phyloP scores from a whole-genome alignment of 2,888 invertebrate genomes.

The Meteorus colon region DNA sequence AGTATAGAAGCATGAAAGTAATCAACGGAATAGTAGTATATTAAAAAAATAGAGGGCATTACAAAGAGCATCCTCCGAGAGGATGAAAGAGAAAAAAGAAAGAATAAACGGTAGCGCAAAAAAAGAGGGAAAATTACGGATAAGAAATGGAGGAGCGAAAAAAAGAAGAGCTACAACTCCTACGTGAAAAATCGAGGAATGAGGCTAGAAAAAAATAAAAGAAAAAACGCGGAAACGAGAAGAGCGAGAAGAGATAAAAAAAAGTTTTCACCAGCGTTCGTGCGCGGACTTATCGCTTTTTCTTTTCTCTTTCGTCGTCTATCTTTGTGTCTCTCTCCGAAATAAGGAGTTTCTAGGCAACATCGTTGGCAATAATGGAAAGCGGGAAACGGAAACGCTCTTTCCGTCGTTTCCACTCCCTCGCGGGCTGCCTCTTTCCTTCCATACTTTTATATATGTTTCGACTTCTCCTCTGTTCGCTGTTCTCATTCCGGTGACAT shows the following conservation, averaged over 20 bases:
- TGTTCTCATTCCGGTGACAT: constrained; percentile 34
- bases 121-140: constrained; percentile 16
- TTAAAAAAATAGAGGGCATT: constrained; percentile 42
- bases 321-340: constrained; percentile 9
- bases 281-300: neutral
- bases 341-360: constrained; percentile 47
- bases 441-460: constrained; percentile 25
- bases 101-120: neutral
- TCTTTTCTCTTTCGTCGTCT: neutral
- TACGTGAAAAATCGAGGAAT: constrained; percentile 40
- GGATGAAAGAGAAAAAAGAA: constrained; percentile 15
- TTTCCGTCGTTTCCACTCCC: constrained; percentile 36
- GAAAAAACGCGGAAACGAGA: constrained; percentile 12
- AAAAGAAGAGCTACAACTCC: constrained; percentile 10
- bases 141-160: constrained; percentile 9
- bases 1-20: constrained; percentile 35
- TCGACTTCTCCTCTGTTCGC: constrained; percentile 28
- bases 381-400: constrained; percentile 45
- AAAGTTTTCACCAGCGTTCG: constrained; percentile 12
- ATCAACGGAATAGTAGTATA: constrained; percentile 42
- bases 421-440: constrained; percentile 18
- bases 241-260: constrained; percentile 35
- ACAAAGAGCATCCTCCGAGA: constrained; percentile 40
- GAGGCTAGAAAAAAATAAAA: constrained; percentile 39
- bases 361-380: constrained; percentile 49